These are phyloP conservation scores for Acropora yongei DNA, from an alignment of 64 coral and sea anemone species.

Conservation along the genomic window DNA sequence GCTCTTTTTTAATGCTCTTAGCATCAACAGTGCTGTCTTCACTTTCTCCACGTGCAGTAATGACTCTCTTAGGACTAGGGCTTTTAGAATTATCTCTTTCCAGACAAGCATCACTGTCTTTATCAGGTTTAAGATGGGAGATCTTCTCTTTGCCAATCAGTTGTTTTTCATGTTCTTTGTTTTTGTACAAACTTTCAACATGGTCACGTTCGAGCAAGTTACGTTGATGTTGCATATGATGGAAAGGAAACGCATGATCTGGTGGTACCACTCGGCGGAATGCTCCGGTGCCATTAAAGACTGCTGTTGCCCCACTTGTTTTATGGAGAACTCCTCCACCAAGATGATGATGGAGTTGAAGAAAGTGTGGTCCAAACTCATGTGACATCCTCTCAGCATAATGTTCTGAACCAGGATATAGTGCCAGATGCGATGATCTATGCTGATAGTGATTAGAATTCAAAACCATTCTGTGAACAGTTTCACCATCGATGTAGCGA, in stretches of 20 bases:
- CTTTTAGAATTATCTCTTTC: slow-evolving; percentile 52
- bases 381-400: slow-evolving; percentile 87
- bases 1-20: slow-evolving; percentile 77
- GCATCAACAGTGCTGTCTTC: slow-evolving; percentile 46
- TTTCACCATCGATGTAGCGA: slow-evolving; percentile 78
- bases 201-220: slow-evolving; percentile 78
- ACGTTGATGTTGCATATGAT: slow-evolving; percentile 87
- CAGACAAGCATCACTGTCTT: slow-evolving; percentile 33
- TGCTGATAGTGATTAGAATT: slow-evolving; percentile 85
- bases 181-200: slow-evolving; percentile 77
- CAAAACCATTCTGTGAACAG: slow-evolving; percentile 92
- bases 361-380: slow-evolving; percentile 81
- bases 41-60: slow-evolving; percentile 26
- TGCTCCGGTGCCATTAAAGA: slow-evolving; percentile 89
- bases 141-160: slow-evolving; percentile 63
- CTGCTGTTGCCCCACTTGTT: slow-evolving; percentile 71
- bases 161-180: slow-evolving; percentile 62
- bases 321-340: slow-evolving; percentile 83
- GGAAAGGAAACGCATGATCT: slow-evolving; percentile 90
- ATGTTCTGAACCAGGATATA: slow-evolving; percentile 84
- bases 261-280: slow-evolving; percentile 84
- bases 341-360: slow-evolving; percentile 87
- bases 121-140: slow-evolving; percentile 62
- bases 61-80: slow-evolving; percentile 70
- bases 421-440: slow-evolving; percentile 74